Evolutionary conservation across 2,888 invertebrate genomes (phyloP), one percentile per base, ranked within the genome.

Genomic region (Tenthredo amoena): DNA sequence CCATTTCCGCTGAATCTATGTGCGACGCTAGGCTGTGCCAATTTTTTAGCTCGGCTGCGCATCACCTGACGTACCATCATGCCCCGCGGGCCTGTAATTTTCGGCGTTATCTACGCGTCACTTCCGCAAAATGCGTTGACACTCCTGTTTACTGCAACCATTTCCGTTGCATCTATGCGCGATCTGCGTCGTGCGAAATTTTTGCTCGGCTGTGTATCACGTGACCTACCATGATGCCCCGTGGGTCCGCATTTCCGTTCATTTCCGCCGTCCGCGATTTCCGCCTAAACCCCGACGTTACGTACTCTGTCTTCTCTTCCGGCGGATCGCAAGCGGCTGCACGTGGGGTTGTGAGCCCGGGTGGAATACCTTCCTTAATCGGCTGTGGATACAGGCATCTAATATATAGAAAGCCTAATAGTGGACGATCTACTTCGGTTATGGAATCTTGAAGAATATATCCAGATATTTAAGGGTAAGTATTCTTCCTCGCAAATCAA

Each of bases 381-480:
- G n/a, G 26, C 65, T 65, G 65, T 21, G 21, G 65, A 65, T 65
- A 31, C 10, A 65, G 26, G 26, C 65, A 65, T 65, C 65, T 26
- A 0, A 21, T 31, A 65, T 65, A 9, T 65, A 3, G 0, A 26
- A 21, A 65, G 7, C 1, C 18, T 18, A 0, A 31, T 10, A 26
- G 26, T 65, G 65, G 65, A 65, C 9, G 65, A 65, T 9, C 12
- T 65, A 65, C 65, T 65, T 65, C 65, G 26, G 65, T 26, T 26
- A 65, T 65, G 65, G 65, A 12, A 65, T n/a, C 65, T 65, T 26
- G 26, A 65, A 65, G 26, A 65, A 26, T 65, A n/a, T 65, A 65
- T 65, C 26, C 31, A n/a, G n/a, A 65, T 26, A 65, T 65, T 65
- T 65, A 65, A 65, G 65, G 65, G 65, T 65, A 65, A 65, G 65